A percentile compares a stretch with the other conserved stretches of the same genome.
Evolutionary conservation across 2,888 invertebrate genomes (phyloP).

Genomic region (Parnassius apollo): DNA sequence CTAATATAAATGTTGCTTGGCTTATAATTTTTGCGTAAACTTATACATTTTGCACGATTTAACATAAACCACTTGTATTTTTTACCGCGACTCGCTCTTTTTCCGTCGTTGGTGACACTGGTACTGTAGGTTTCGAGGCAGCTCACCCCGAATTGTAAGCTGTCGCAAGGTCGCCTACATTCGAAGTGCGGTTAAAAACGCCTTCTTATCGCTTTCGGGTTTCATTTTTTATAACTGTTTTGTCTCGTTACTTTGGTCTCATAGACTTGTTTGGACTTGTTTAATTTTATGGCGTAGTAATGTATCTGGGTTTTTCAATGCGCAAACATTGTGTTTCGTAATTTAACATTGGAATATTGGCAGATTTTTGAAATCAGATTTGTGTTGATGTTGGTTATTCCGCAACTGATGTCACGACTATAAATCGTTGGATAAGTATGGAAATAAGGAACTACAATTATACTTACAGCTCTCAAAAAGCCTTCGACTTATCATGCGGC

Average conservation of each 20-base stretch:
- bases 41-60: conserved; percentile 21
- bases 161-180: conserved; percentile 68
- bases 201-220: conserved; percentile 32
- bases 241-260: conserved; percentile 8
- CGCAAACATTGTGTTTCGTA: neutral
- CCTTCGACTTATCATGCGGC: conserved; percentile 53
- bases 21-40: conserved; percentile 1
- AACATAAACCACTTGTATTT: conserved; percentile 11
- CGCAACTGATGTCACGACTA: conserved; percentile 5
- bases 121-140: conserved; percentile 28
- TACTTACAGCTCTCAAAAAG: conserved; percentile 64
- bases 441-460: conserved; percentile 14
- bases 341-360: neutral
- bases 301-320: neutral
- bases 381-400: no score
- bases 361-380: no score
- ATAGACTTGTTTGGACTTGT: neutral
- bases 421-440: conserved; percentile 9
- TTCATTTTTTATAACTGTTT: conserved; percentile 24
- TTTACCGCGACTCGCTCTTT: conserved; percentile 2
- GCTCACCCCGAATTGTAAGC: conserved; percentile 69
- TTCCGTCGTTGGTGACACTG: conserved; percentile 12
- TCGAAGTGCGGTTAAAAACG: conserved; percentile 53
- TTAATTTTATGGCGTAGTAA: neutral
- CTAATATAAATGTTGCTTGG: neutral